Percentiles rank a stretch among this genome's conserved stretches.
These are phyloP conservation scores for Anser brachyrhynchus DNA, from an alignment of 2,113 vertebrate genomes.

Conservation along the genomic window DNA sequence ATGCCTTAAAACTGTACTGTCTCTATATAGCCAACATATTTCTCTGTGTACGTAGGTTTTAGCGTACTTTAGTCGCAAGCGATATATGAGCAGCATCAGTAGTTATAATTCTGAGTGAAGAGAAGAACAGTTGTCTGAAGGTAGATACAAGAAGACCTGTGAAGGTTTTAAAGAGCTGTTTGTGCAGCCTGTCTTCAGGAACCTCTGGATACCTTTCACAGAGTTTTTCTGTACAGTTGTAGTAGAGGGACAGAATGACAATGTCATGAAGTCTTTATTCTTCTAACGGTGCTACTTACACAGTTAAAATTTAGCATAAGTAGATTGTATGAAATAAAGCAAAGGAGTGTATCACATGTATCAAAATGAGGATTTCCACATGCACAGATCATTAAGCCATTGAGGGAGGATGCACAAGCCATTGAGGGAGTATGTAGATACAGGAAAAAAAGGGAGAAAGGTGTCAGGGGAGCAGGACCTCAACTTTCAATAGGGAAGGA, in stretches of 20 bases:
- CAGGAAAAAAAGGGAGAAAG: no score
- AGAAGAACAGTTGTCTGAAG: background rate
- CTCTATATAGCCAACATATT: background rate
- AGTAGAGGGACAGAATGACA: no score
- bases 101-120: background rate
- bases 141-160: background rate
- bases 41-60: background rate
- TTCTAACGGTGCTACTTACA: no score
- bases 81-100: background rate
- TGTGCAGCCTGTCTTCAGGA: background rate
- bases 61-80: background rate
- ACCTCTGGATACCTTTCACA: background rate
- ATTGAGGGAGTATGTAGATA: no score
- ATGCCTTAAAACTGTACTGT: background rate
- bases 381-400: background rate
- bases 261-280: no score
- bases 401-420: no score
- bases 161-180: background rate
- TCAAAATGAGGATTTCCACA: no score
- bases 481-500: no score
- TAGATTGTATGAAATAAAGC: no score
- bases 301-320: no score
- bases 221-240: background rate
- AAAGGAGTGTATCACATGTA: no score
- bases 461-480: no score